Conservation (phyloP, 1,140 invertebrate genomes). For the Drosophila littoralis region DNA sequence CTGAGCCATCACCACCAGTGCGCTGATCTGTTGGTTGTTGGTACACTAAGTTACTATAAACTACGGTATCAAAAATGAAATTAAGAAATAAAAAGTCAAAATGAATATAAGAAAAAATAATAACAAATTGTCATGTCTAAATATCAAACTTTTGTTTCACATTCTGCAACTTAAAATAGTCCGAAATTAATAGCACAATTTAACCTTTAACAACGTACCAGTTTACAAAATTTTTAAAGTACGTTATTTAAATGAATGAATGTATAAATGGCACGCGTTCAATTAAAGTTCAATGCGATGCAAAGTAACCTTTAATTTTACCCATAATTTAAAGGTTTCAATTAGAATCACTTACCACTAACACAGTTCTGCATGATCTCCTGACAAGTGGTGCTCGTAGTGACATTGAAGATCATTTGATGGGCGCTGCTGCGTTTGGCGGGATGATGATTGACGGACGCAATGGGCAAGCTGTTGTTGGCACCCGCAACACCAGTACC, state of each 20-base stretch:
- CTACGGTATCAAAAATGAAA: slow-evolving; percentile 41
- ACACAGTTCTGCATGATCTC: slow-evolving; percentile 84
- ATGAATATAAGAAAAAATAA: slow-evolving; percentile 38
- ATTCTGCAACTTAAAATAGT: too few relatives aligned
- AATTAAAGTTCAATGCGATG: too few relatives aligned
- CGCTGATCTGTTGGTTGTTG: slow-evolving; percentile 76
- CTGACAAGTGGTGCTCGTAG: slow-evolving; percentile 88
- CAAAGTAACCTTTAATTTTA: too few relatives aligned
- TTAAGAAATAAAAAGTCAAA: slow-evolving; percentile 32
- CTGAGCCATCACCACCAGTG: slow-evolving; percentile 36
- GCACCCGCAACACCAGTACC: slow-evolving; percentile 30
- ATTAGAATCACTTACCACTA: slow-evolving; percentile 60
- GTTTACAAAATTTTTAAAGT: too few relatives aligned
- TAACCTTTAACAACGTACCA: too few relatives aligned
- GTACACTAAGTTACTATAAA: slow-evolving; percentile 79
- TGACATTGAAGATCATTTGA: slow-evolving; percentile 89
- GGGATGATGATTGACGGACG: slow-evolving; percentile 78
- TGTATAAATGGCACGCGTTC: too few relatives aligned
- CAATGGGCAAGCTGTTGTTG: slow-evolving; percentile 65
- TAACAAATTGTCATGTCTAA: not conserved
- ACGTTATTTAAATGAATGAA: too few relatives aligned
- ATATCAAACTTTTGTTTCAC: not conserved
- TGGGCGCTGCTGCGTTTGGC: slow-evolving; percentile 85
- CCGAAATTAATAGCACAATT: too few relatives aligned
- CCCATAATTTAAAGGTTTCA: not conserved